Percentiles rank a stretch among this genome's conserved stretches.
phyloP scores from a whole-genome alignment of 2,113 vertebrate genomes.

The Alouatta palliata region DNA sequence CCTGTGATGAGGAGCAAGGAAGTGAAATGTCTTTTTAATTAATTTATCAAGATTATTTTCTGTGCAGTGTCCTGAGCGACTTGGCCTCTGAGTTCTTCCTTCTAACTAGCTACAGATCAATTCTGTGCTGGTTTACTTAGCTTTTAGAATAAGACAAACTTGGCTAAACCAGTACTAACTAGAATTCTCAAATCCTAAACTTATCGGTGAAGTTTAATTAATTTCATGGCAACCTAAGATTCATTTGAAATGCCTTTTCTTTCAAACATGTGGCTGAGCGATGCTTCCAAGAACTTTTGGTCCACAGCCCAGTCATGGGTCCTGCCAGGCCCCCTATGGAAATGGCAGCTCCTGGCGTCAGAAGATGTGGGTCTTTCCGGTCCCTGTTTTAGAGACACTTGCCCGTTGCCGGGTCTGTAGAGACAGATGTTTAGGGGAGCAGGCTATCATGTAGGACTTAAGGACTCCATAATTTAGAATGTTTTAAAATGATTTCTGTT shows the following conservation, averaged over 20 bases:
- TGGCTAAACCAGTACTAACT: not conserved
- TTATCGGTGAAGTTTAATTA: not conserved
- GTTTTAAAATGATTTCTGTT: not conserved
- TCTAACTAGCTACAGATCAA: not conserved
- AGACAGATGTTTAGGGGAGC: rapidly evolving
- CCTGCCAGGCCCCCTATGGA: rapidly evolving
- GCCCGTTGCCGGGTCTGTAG: rapidly evolving
- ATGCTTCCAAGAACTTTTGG: not conserved
- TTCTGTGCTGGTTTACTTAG: not conserved
- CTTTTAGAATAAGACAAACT: not conserved
- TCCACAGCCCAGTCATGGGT: not conserved
- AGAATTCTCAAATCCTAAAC: not conserved
- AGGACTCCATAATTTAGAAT: too few species aligned
- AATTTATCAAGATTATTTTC: not conserved
- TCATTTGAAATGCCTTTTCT: not conserved
- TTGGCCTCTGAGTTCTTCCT: too few species aligned
- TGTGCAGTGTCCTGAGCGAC: not conserved
- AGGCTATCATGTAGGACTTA: not conserved
- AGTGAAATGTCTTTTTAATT: too few species aligned
- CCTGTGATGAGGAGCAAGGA: rapidly evolving
- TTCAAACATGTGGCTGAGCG: not conserved
- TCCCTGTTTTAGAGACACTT: rapidly evolving
- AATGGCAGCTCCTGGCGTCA: rapidly evolving
- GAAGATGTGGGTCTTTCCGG: too few species aligned
- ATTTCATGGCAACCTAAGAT: not conserved